Conservation (phyloP, 2,797 vertebrate genomes). For the Glossophaga mutica region DNA sequence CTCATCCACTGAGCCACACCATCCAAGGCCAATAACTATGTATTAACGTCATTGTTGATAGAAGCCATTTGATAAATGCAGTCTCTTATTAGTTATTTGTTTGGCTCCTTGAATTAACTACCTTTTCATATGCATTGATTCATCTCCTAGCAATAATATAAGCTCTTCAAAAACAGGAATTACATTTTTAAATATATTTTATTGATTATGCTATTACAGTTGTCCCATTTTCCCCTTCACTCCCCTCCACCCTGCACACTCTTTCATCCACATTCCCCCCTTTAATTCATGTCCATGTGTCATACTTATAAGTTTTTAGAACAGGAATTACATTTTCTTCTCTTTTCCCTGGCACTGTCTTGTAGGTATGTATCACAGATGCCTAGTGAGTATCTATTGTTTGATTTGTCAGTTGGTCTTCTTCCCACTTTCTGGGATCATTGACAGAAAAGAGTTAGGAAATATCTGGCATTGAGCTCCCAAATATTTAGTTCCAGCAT, state of each 20-base stretch:
- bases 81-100: background rate
- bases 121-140: background rate
- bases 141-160: background rate
- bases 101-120: background rate
- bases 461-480: constrained; percentile 6
- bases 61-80: background rate
- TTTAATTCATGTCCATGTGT: no score
- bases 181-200: no score
- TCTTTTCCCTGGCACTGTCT: background rate
- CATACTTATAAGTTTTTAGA: background rate
- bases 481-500: constrained; percentile 11
- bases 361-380: background rate
- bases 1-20: no score
- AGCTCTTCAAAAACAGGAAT: background rate
- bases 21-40: background rate
- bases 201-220: no score
- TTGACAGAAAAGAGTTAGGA: background rate
- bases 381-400: background rate
- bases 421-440: background rate
- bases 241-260: no score
- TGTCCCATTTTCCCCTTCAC: no score
- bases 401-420: background rate
- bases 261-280: no score
- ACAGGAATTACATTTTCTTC: background rate
- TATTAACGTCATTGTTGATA: background rate